Conservation (phyloP, 2,797 vertebrate species). For the Coccyzus lansbergi region DNA sequence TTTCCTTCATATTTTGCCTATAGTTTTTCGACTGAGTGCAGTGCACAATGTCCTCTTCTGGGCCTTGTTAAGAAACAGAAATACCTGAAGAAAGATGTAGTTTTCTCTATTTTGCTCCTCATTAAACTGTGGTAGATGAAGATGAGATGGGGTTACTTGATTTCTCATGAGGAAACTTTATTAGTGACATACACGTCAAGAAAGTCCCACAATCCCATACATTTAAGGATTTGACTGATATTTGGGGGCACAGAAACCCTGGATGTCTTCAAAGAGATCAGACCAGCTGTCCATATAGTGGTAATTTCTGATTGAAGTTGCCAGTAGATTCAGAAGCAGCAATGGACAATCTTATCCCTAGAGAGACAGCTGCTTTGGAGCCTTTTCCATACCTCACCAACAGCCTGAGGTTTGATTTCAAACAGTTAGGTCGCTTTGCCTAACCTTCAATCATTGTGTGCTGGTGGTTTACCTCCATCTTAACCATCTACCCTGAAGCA, state of each 20-base stretch:
- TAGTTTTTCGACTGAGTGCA: not conserved
- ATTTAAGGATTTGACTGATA: not conserved
- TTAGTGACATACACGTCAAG: not conserved
- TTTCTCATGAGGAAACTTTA: not conserved
- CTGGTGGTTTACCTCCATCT: not conserved
- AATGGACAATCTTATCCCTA: rapidly evolving
- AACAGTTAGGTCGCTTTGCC: rapidly evolving
- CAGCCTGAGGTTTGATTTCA: not conserved
- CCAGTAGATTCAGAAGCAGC: not conserved
- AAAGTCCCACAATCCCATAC: rapidly evolving
- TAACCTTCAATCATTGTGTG: rapidly evolving
- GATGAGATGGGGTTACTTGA: not conserved
- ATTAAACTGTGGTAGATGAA: not conserved
- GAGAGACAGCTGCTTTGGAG: not conserved
- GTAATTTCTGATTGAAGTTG: not conserved
- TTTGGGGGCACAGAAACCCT: not conserved
- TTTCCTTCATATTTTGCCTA: not conserved
- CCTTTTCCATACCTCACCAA: too few species aligned
- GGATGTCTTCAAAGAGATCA: not conserved
- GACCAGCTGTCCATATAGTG: not conserved
- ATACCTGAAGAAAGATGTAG: not conserved
- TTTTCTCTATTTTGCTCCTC: not conserved
- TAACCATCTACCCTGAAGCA: not conserved
- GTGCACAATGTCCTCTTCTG: not conserved
- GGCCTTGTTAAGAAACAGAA: not conserved